A percentile compares a stretch with the other conserved stretches of the same genome.
phyloP scores from a whole-genome alignment of 64 coral and sea anemone genomes.

The Hydrozoanthus tunicans region DNA sequence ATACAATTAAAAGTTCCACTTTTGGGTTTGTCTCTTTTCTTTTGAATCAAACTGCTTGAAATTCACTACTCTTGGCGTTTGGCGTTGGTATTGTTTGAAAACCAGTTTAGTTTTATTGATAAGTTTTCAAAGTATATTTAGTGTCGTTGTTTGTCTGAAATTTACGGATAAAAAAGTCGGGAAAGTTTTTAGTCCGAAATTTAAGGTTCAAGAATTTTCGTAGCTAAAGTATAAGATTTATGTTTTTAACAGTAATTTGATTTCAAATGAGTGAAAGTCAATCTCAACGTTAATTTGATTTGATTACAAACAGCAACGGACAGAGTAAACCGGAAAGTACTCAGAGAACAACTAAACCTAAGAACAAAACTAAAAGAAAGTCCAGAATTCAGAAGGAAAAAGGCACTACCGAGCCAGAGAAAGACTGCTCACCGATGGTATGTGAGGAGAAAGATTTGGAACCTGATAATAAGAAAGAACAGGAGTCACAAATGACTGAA shows the following conservation, averaged over 20 bases:
- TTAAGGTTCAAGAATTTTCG: too few species aligned
- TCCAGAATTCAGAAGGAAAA: background rate
- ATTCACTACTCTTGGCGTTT: too few species aligned
- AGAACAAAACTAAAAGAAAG: background rate
- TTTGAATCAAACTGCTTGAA: too few species aligned
- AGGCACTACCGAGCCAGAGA: background rate
- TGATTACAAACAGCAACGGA: background rate
- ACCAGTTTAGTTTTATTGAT: too few species aligned
- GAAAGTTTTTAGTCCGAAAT: too few species aligned
- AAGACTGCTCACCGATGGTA: background rate
- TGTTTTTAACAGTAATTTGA: background rate
- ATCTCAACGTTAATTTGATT: background rate
- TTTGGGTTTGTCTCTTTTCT: too few species aligned
- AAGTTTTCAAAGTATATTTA: too few species aligned
- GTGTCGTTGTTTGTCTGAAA: too few species aligned
- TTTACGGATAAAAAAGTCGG: too few species aligned
- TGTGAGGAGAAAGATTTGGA: background rate
- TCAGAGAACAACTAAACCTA: background rate
- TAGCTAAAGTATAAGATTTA: too few species aligned
- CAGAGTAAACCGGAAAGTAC: background rate
- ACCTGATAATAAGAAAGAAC: background rate
- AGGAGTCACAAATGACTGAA: background rate
- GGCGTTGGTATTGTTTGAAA: too few species aligned
- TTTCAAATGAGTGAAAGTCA: background rate
- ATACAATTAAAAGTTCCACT: too few species aligned